A percentile compares a stretch with the other conserved stretches of the same genome.
Evolutionary conservation across 2,888 invertebrate genomes (phyloP).

Genomic region (Drosophila fulvimacula): DNA sequence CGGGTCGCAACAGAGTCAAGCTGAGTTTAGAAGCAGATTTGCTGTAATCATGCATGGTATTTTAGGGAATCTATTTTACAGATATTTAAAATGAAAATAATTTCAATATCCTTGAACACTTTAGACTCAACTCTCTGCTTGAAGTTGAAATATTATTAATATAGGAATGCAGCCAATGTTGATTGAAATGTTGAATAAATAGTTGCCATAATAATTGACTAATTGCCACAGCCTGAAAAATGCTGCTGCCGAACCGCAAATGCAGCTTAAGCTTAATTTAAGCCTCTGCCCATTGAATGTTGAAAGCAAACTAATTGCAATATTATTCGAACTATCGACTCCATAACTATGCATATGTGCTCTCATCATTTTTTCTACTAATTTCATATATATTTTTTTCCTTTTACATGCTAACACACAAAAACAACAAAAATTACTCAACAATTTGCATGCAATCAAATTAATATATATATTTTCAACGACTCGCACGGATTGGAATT

Average conservation of each 20-base stretch:
- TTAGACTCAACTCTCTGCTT: background rate
- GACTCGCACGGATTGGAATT: slow-evolving; percentile 69
- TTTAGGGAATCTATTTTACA: background rate
- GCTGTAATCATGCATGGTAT: background rate
- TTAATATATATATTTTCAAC: slow-evolving; percentile 40
- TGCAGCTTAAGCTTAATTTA: slow-evolving; percentile 46
- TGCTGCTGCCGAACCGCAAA: slow-evolving; percentile 41
- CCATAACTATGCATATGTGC: slow-evolving; percentile 25
- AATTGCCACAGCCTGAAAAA: background rate
- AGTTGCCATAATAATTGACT: background rate
- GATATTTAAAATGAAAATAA: background rate
- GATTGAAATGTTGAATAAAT: background rate
- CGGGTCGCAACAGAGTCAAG: background rate
- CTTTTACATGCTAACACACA: slow-evolving; percentile 73
- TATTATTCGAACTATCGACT: slow-evolving; percentile 23
- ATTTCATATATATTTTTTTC: slow-evolving; percentile 54
- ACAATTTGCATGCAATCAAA: slow-evolving; percentile 65
- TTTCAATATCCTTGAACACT: background rate
- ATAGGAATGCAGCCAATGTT: too few species aligned
- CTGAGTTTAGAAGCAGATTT: background rate
- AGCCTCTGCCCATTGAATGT: slow-evolving; percentile 33
- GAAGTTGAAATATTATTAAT: too few species aligned
- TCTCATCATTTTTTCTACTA: slow-evolving; percentile 49
- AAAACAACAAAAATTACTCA: slow-evolving; percentile 37
- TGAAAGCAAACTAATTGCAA: slow-evolving; percentile 36